A percentile compares a stretch with the other conserved stretches of the same genome.
These are phyloP conservation scores for Drosophila neutralis DNA, from an alignment of 2,888 invertebrate genomes.

Conservation along the genomic window DNA sequence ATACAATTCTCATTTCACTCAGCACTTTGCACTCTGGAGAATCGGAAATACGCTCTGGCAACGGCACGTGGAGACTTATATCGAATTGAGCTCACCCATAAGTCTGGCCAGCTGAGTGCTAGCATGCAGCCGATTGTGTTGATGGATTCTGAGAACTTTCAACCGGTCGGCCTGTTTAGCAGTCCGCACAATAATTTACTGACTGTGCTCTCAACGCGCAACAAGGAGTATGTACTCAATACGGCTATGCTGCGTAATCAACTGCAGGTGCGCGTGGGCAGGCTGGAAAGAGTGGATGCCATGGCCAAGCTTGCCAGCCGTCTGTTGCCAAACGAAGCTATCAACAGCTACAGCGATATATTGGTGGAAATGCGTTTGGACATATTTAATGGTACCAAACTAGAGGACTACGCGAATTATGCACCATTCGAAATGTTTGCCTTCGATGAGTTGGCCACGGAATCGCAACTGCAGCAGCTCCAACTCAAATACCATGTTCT, in stretches of 20 bases:
- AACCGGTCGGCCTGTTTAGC: slow-evolving; percentile 71
- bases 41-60: slow-evolving; percentile 64
- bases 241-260: slow-evolving; percentile 9
- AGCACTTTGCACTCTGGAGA: slow-evolving; percentile 69
- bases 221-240: slow-evolving; percentile 60
- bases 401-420: slow-evolving; percentile 33
- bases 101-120: slow-evolving; percentile 41
- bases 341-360: slow-evolving; percentile 63
- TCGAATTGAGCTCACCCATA: slow-evolving; percentile 56
- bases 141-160: slow-evolving; percentile 60
- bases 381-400: slow-evolving; percentile 61
- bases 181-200: slow-evolving; percentile 71
- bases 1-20: slow-evolving; percentile 10
- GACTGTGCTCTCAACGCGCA: slow-evolving; percentile 71
- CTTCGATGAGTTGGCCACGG: slow-evolving; percentile 50
- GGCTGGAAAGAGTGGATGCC: slow-evolving; percentile 22
- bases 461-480: slow-evolving; percentile 65
- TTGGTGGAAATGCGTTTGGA: slow-evolving; percentile 72
- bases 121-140: slow-evolving; percentile 36
- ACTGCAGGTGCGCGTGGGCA: slow-evolving; percentile 38
- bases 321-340: slow-evolving; percentile 30
- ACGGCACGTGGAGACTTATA: slow-evolving; percentile 65
- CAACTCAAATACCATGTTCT: slow-evolving; percentile 72
- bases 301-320: slow-evolving; percentile 19
- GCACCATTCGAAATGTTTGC: slow-evolving; percentile 29